Evolutionary conservation across 1,140 invertebrate genomes (phyloP), one percentile per base, ranked within the genome.

Genomic region (Gonatopus flavifemur): DNA sequence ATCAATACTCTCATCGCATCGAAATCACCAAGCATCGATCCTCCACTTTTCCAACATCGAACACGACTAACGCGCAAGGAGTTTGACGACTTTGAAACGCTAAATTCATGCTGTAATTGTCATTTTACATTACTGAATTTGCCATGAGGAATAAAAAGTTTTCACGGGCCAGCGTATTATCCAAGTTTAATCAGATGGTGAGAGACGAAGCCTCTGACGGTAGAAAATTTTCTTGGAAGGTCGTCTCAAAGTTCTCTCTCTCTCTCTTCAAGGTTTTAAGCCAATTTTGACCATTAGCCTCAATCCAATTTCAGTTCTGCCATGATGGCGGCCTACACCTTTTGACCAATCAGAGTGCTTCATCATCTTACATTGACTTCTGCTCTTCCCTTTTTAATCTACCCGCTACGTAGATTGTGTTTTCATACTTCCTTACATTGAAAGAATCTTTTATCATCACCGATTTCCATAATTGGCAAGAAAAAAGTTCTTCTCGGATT

Each of bases 221-320:
- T 43, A 45, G 52, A 51, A 67, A 55, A 56, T 30, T 50, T 36
- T n/a, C 33, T 51, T 57, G 46, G 64, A 63, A 66, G 56, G 52
- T 62, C 48, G 52, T 62, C n/a, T n/a, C 53, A 52, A 33, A 50
- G 57, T 52, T 55, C 40, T 57, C 51, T 54, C 49, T n/a, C n/a
- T n/a, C n/a, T n/a, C n/a, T n/a, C n/a, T n/a, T n/a, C n/a, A n/a
- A n/a, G n/a, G 52, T 43, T 62, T 64, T 67, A 69, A 70, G 57
- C 65, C 66, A 66, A 72, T 70, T 70, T 67, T 58, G 49, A 57
- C 40, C 66, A 68, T 69, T 68, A 68, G 55, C 53, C 57, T 46
- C 57, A 57, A 72, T 69, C 59, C 59, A 69, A 72, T 72, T 67
- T 70, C 49, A 68, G 58, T 62, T 67, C 59, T 46, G 52, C 43